phyloP scores from a whole-genome alignment of 2,888 invertebrate species.

The Notocelia uddmanniana region DNA sequence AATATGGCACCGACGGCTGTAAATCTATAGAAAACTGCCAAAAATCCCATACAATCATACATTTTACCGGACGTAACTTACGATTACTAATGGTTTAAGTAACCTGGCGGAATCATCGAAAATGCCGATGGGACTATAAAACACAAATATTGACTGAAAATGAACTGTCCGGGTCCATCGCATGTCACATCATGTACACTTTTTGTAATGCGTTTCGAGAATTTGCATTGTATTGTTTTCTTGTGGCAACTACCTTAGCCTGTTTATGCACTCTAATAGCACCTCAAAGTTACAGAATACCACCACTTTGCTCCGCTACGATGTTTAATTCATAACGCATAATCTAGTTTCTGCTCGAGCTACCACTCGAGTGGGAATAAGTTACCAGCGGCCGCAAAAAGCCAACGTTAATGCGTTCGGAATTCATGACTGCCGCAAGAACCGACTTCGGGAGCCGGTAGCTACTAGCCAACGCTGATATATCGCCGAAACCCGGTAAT shows the following conservation, averaged over 20 bases:
- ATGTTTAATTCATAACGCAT: slow-evolving; percentile 41
- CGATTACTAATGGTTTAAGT: too few relatives aligned
- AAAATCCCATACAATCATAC: too few relatives aligned
- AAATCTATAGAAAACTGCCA: too few relatives aligned
- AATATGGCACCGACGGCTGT: too few relatives aligned
- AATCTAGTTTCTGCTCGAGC: slow-evolving; percentile 25
- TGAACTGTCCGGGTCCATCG: too few relatives aligned
- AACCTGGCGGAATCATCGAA: too few relatives aligned
- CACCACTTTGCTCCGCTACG: slow-evolving; percentile 18
- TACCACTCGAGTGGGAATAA: slow-evolving; percentile 16
- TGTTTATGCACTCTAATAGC: slow-evolving; percentile 19
- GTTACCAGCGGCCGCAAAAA: slow-evolving; percentile 29
- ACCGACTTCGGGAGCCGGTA: background rate
- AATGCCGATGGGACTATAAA: too few relatives aligned
- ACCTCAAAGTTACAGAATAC: slow-evolving; percentile 12
- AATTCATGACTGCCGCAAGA: slow-evolving; percentile 24
- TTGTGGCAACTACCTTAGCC: background rate
- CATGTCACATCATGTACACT: background rate
- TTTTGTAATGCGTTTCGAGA: background rate
- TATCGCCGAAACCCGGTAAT: slow-evolving; percentile 8
- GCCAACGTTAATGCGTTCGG: slow-evolving; percentile 24
- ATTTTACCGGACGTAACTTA: too few relatives aligned
- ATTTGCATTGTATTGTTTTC: background rate
- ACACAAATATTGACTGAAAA: too few relatives aligned
- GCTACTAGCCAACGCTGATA: background rate